Percentiles rank a stretch among this genome's conserved stretches.
These are phyloP conservation scores for Chaetodon trifascialis DNA, from an alignment of 2,113 vertebrate genomes.

Conservation along the genomic window DNA sequence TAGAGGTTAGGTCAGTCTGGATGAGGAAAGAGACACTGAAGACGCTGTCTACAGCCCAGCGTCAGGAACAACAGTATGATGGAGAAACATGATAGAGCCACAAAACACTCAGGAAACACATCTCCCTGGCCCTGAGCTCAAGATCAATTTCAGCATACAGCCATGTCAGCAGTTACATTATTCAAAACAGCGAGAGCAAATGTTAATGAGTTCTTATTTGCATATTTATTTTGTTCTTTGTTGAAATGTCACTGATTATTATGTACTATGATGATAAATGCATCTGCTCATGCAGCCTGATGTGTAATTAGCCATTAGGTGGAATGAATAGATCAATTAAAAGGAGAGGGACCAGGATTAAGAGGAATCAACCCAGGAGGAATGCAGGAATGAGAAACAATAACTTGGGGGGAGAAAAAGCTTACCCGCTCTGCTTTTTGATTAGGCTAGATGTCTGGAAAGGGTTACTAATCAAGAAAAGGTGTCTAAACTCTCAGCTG, in stretches of 20 bases:
- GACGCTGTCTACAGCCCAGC: slow-evolving; percentile 68
- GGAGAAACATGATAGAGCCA: slow-evolving; percentile 88
- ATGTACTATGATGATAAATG: slow-evolving; percentile 99
- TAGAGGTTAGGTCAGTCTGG: slow-evolving; percentile 50
- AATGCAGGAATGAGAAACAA: slow-evolving; percentile 64
- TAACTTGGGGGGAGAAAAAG: slow-evolving; percentile 36
- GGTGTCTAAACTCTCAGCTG: slow-evolving; percentile 30
- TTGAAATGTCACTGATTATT: slow-evolving; percentile 99
- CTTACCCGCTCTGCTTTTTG: slow-evolving; percentile 36
- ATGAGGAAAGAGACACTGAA: slow-evolving; percentile 70
- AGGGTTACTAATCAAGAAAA: slow-evolving; percentile 46
- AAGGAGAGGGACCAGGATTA: slow-evolving; percentile 89
- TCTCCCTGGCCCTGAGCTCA: slow-evolving; percentile 90
- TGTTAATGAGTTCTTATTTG: slow-evolving; percentile 99
- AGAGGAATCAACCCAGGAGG: slow-evolving; percentile 91
- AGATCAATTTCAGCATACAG: slow-evolving; percentile 97
- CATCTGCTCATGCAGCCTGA: slow-evolving; percentile 96
- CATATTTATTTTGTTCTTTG: slow-evolving; percentile 99
- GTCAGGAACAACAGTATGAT: slow-evolving; percentile 86
- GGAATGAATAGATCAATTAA: slow-evolving; percentile 99
- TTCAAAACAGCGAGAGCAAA: slow-evolving; percentile 99
- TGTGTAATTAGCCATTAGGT: slow-evolving; percentile 99
- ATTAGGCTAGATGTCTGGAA: slow-evolving; percentile 38
- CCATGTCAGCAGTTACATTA: slow-evolving; percentile 99
- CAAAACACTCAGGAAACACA: slow-evolving; percentile 87